Evolutionary conservation across 2,888 invertebrate species (phyloP), one percentile per base, ranked within the genome.

Genomic region (Gisinianus flammeolus): DNA sequence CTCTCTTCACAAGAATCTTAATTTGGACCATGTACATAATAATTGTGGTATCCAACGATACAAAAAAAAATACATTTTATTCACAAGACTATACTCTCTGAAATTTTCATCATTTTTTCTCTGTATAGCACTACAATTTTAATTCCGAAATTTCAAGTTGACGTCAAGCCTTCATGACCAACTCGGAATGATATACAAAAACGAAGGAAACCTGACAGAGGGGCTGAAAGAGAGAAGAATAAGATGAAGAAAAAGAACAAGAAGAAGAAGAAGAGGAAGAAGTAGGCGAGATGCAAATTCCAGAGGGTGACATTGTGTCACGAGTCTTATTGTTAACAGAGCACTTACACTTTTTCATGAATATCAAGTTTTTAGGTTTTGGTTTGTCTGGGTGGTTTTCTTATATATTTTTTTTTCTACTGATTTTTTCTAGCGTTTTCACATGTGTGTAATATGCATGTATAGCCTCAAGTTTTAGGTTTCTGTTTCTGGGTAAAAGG

Each of bases 341-440:
- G n/a, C n/a, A n/a, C n/a, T n/a, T n/a, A n/a, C n/a, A 44, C 12
- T 28, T 62, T 62, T 62, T 62, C 62, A 62, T 62, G 62, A 62
- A 62, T 62, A 62, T 62, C 62, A 62, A 62, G 26, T 62, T 28
- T 28, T n/a, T n/a, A n/a, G n/a, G n/a, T n/a, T n/a, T n/a, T n/a
- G n/a, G n/a, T n/a, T 3, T n/a, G 54, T 54, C 54, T 54, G 54
- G 54, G 54, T 54, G 54, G 54, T 54, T 5, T 54, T 54, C 5
- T 19, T 44, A 10, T 44, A 6, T 44, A n/a, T 12, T n/a, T 56
- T n/a, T 56, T n/a, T 56, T n/a, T 12, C 10, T n/a, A 19, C n/a
- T 19, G 8, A 19, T 12, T 26, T 62, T 62, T 62, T 26, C 62
- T 28, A 12, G 62, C 28, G 12, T 24, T 28, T 26, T 2, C 12